phyloP scores from a whole-genome alignment of 2,113 vertebrate species.

The Acrocephalus kingi region DNA sequence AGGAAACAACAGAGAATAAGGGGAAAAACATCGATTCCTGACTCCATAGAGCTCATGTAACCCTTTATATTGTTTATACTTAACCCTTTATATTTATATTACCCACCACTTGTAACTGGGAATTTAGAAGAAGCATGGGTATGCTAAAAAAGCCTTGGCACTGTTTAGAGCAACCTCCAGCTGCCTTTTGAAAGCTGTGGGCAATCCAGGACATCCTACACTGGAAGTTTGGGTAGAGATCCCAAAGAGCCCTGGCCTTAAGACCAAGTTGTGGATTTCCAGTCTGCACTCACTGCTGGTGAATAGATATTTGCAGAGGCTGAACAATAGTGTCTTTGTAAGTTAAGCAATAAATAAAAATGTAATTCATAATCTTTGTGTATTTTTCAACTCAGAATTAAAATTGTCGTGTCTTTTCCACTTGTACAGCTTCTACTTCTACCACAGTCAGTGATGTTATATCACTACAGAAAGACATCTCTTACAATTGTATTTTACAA shows the following conservation, averaged over 20 bases:
- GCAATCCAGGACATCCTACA: background rate
- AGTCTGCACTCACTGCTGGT: background rate
- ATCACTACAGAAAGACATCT: background rate
- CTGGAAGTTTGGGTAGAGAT: background rate
- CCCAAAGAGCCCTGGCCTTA: background rate
- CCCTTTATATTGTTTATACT: background rate
- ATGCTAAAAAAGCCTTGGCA: background rate
- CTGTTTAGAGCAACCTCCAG: background rate
- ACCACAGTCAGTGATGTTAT: background rate
- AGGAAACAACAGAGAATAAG: background rate
- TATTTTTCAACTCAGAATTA: background rate
- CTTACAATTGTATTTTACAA: background rate
- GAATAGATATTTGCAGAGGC: background rate
- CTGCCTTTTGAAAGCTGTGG: background rate
- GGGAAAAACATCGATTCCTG: background rate
- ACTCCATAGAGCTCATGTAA: background rate
- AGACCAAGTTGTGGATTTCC: background rate
- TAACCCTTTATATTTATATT: background rate
- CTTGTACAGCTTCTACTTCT: background rate
- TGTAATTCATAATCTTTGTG: background rate
- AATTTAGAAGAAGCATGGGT: background rate
- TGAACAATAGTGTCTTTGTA: background rate
- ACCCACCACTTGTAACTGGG: background rate
- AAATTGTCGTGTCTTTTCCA: background rate
- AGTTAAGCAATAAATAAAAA: background rate